These are phyloP conservation scores for Myotis davidii DNA, from an alignment of 2,113 vertebrate species.

Conservation along the genomic window DNA sequence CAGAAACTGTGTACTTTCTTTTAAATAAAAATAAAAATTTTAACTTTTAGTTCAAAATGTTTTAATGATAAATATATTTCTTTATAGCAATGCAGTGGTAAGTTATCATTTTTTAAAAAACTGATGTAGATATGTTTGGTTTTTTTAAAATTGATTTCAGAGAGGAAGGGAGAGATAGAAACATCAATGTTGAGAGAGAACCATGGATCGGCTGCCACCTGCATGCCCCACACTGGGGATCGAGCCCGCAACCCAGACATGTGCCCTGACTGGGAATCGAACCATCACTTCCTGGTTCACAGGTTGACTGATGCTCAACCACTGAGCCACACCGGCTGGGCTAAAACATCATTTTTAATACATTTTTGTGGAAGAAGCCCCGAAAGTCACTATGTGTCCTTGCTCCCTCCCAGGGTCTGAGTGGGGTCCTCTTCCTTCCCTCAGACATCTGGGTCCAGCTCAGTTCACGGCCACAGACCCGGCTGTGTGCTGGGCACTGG, in stretches of 20 bases:
- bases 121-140: too few relatives aligned
- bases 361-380: not conserved
- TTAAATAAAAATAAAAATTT: not conserved
- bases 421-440: not conserved
- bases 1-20: not conserved
- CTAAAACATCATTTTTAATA: not conserved
- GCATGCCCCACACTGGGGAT: too few relatives aligned
- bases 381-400: fast-evolving
- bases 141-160: too few relatives aligned
- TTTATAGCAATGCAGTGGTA: not conserved
- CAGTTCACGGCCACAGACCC: not conserved
- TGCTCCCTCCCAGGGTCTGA: not conserved
- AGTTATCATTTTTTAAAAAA: not conserved
- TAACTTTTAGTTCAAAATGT: not conserved
- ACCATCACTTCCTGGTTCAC: too few relatives aligned
- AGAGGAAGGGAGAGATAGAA: too few relatives aligned
- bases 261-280: too few relatives aligned
- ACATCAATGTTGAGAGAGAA: too few relatives aligned
- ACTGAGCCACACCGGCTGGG: too few relatives aligned
- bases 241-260: too few relatives aligned
- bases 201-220: too few relatives aligned
- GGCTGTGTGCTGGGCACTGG: not conserved
- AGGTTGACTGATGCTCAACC: too few relatives aligned
- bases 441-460: not conserved
- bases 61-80: not conserved